A percentile compares a stretch with the other conserved stretches of the same genome.
Evolutionary conservation across 2,888 invertebrate genomes (phyloP).

Genomic region (Sericinus montela): DNA sequence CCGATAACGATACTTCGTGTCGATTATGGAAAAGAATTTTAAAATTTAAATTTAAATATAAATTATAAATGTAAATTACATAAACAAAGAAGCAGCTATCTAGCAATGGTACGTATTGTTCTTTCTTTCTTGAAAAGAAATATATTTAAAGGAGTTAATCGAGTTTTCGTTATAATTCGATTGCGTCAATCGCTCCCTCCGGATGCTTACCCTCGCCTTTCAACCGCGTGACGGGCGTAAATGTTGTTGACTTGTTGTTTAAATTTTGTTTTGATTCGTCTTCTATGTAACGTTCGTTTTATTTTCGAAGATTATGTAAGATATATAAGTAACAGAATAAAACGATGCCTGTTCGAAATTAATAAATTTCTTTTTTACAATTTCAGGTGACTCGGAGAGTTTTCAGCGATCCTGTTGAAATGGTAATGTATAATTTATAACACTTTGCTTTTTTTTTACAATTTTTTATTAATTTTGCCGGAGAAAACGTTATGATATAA

Average conservation of each 20-base stretch:
- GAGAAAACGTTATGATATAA: not conserved
- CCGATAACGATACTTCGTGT: slow-evolving; percentile 63
- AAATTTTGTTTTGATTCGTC: slow-evolving; percentile 58
- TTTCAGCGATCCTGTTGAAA: not conserved
- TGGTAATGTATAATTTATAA: slow-evolving; percentile 43
- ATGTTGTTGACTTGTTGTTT: slow-evolving; percentile 70
- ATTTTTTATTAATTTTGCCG: slow-evolving; percentile 10
- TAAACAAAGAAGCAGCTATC: slow-evolving; percentile 26
- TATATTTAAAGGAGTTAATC: slow-evolving; percentile 19
- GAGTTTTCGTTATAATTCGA: slow-evolving; percentile 52
- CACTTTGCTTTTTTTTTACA: slow-evolving; percentile 7
- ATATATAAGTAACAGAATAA: not conserved
- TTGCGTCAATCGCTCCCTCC: slow-evolving; percentile 55
- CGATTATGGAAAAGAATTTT: slow-evolving; percentile 43
- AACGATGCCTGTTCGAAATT: slow-evolving; percentile 27
- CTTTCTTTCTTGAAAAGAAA: slow-evolving; percentile 16
- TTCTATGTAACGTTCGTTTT: slow-evolving; percentile 33
- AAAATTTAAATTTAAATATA: slow-evolving; percentile 21
- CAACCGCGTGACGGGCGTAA: slow-evolving; percentile 54
- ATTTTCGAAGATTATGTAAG: slow-evolving; percentile 25
- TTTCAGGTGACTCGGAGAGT: slow-evolving; percentile 39
- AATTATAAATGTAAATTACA: slow-evolving; percentile 34
- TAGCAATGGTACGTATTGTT: slow-evolving; percentile 47
- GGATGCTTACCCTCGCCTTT: slow-evolving; percentile 52
- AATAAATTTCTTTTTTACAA: slow-evolving; percentile 24